Evolutionary conservation across 2,113 vertebrate species (phyloP).

Genomic region (Oryzias celebensis): DNA sequence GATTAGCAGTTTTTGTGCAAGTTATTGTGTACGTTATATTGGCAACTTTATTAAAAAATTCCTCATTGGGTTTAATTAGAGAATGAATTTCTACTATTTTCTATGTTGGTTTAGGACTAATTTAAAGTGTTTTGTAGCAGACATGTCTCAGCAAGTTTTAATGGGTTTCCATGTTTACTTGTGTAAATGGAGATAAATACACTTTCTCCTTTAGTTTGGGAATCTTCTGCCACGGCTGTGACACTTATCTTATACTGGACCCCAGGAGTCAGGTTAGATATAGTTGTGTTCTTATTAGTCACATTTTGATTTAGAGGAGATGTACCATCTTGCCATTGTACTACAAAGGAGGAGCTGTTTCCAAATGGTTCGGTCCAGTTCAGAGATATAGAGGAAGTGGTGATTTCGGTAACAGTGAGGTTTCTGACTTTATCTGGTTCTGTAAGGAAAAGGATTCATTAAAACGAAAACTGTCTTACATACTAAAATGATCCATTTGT

Average conservation of each 20-base stretch:
- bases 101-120: too few species aligned
- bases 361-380: conserved; percentile 27
- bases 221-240: not conserved
- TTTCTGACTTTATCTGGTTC: not conserved
- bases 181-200: accelerated
- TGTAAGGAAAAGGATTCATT: not conserved
- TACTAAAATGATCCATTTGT: too few species aligned
- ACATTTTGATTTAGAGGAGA: accelerated
- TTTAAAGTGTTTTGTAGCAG: too few species aligned
- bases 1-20: too few species aligned
- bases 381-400: conserved; percentile 37
- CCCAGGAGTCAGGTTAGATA: conserved; percentile 43
- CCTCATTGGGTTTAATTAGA: too few species aligned
- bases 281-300: accelerated
- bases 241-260: not conserved
- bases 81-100: too few species aligned
- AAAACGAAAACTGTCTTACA: not conserved
- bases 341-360: conserved; percentile 25
- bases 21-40: too few species aligned
- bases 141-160: too few species aligned
- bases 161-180: conserved; percentile 2
- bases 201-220: accelerated
- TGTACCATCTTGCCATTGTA: conserved; percentile 13
- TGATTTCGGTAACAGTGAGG: not conserved
- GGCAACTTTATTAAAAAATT: too few species aligned